Percentiles rank a stretch among this genome's conserved stretches.
These are phyloP conservation scores for Lemur catta DNA, from an alignment of 2,797 vertebrate genomes.

Conservation along the genomic window DNA sequence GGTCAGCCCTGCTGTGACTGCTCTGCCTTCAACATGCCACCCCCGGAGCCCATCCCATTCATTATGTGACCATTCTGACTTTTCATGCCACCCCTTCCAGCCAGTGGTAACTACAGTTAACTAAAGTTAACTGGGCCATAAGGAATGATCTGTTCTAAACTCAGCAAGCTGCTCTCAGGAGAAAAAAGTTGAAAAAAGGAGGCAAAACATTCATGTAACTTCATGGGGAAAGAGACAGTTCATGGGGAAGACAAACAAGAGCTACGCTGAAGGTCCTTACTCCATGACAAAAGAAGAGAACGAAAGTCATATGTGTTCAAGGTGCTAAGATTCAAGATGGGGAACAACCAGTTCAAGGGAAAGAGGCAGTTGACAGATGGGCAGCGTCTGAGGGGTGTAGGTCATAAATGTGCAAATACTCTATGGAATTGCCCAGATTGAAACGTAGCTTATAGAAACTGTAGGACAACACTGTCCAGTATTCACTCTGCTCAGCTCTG, in stretches of 20 bases:
- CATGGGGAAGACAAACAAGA: not conserved
- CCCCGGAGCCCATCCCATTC: not conserved
- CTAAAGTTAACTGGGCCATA: constrained; percentile 41
- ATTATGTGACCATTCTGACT: not conserved
- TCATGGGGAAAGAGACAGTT: not conserved
- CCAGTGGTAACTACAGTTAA: not conserved
- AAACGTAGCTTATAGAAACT: not conserved
- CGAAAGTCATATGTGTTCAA: not conserved
- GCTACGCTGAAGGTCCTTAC: not conserved
- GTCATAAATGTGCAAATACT: rapidly evolving
- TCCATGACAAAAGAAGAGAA: not conserved
- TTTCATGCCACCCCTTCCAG: constrained; percentile 23
- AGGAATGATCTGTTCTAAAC: not conserved
- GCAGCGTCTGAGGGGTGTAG: not conserved
- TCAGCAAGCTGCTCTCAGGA: not conserved
- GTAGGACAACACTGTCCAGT: too few relatives aligned
- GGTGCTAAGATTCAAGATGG: not conserved
- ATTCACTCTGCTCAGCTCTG: not conserved
- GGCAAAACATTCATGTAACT: not conserved
- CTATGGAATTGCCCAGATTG: not conserved
- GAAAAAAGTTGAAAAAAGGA: not conserved
- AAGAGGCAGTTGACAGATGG: not conserved
- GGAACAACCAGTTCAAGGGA: not conserved
- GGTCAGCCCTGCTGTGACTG: not conserved
- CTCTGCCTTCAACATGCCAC: not conserved